phyloP scores from a whole-genome alignment of 2,797 vertebrate genomes.

The Crenichthys baileyi region DNA sequence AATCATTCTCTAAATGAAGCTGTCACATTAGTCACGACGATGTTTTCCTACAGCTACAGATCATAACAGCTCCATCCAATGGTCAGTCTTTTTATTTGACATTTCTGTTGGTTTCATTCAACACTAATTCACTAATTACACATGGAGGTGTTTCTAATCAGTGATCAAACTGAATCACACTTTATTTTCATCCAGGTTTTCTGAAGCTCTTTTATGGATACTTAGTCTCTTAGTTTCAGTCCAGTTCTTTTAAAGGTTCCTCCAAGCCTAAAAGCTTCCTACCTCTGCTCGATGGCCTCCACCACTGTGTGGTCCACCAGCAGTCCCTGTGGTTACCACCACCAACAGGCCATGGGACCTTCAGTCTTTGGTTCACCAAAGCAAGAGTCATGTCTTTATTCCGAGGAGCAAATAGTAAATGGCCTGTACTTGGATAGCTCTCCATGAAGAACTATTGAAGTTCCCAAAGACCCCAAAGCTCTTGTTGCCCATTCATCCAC shows the following conservation, averaged over 20 bases:
- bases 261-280: background rate
- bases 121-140: background rate
- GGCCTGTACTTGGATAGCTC: too few species aligned
- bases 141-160: background rate
- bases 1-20: conserved; percentile 13
- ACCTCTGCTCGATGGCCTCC: too few species aligned
- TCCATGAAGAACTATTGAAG: too few species aligned
- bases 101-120: background rate
- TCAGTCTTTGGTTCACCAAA: too few species aligned
- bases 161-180: too few species aligned
- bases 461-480: too few species aligned
- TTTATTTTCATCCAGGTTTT: background rate
- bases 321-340: too few species aligned
- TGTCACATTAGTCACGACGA: background rate
- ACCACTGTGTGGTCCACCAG: too few species aligned
- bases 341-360: too few species aligned
- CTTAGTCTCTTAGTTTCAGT: background rate
- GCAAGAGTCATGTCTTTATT: too few species aligned
- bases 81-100: background rate
- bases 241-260: background rate
- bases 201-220: background rate
- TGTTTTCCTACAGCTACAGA: background rate
- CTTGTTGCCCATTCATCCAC: too few species aligned
- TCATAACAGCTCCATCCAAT: background rate
- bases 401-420: too few species aligned